Base-by-base conservation (phyloP, 2,888 invertebrate genomes). In the Drosophila yooni region DNA sequence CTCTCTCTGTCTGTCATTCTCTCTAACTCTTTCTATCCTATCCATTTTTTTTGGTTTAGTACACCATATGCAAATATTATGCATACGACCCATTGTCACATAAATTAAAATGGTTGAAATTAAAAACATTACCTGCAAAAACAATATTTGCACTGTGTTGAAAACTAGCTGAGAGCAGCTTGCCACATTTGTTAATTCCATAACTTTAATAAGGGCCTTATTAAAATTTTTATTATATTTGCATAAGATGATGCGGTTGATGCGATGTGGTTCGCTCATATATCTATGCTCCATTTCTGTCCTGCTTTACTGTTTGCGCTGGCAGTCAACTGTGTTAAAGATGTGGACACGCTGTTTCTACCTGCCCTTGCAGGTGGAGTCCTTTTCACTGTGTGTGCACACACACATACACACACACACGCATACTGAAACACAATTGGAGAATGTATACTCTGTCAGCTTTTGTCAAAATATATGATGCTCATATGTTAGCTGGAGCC, bases 391-490 rank as follows among this genome's bases (percentile, higher is more conserved):
- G 1, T 21, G 21, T 67, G 57, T 67, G 36, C 62, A 63, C 29
- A 40, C 11, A 40, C 11, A 52, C 13, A 53, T 36, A 43, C 15
- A 59, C 25, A 56, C 51, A 34, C 38, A 60, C 50, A 64, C 34
- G 66, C 25, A 62, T 15, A 60, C 8, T 21, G 48, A 46, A 25
- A 43, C 51, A 56, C 10, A 60, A 33, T 38, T 51, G 56, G 60
- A 50, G 56, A 56, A 52, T 61, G 63, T 46, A 79, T 29, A 52
- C 43, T 69, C 25, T 60, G 67, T 61, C 72, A 66, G 83, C 81
- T 74, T 82, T 83, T 86, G 82, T 75, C 86, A 83, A 83, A 83
- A 85, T 86, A 85, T 83, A 83, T 86, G 82, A 83, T 73, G 83
- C 86, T 86, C 82, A 85, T 83, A 83, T 83, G 86, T 83, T 83